phyloP scores from a whole-genome alignment of 2,113 vertebrate genomes.

The Aphyosemion australe region DNA sequence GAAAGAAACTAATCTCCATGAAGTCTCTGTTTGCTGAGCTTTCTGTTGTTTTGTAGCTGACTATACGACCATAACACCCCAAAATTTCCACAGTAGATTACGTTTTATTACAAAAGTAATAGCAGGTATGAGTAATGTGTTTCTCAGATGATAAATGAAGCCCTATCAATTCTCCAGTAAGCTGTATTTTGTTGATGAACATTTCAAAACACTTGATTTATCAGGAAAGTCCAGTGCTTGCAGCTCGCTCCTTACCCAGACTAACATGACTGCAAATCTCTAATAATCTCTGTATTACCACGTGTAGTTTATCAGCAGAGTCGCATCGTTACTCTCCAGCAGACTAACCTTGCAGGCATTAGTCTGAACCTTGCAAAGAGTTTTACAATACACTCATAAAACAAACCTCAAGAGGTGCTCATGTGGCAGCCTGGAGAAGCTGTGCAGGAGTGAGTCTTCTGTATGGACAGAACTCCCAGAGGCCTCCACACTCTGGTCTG shows the following conservation, averaged over 20 bases:
- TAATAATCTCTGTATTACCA: slow-evolving; percentile 31
- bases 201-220: neutral
- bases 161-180: too few species aligned
- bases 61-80: too few species aligned
- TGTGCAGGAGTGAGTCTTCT: slow-evolving; percentile 39
- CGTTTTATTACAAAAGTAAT: too few species aligned
- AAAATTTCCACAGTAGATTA: too few species aligned
- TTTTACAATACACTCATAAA: slow-evolving; percentile 61
- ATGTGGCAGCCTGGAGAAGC: slow-evolving; percentile 46
- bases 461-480: slow-evolving; percentile 25
- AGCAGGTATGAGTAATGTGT: too few species aligned
- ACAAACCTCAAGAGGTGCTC: slow-evolving; percentile 52
- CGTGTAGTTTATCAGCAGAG: slow-evolving; percentile 39
- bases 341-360: slow-evolving; percentile 58
- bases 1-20: neutral
- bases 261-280: slow-evolving; percentile 25
- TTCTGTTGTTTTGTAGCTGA: neutral
- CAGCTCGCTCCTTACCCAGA: slow-evolving; percentile 21
- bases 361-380: slow-evolving; percentile 52
- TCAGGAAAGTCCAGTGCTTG: neutral
- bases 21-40: neutral
- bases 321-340: slow-evolving; percentile 56
- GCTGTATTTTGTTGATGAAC: too few species aligned
- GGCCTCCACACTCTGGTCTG: slow-evolving; percentile 10
- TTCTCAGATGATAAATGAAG: too few species aligned